Evolutionary conservation across 1,140 invertebrate species (phyloP), one percentile per base, ranked within the genome.

Genomic region (Himalopsyche phryganea): DNA sequence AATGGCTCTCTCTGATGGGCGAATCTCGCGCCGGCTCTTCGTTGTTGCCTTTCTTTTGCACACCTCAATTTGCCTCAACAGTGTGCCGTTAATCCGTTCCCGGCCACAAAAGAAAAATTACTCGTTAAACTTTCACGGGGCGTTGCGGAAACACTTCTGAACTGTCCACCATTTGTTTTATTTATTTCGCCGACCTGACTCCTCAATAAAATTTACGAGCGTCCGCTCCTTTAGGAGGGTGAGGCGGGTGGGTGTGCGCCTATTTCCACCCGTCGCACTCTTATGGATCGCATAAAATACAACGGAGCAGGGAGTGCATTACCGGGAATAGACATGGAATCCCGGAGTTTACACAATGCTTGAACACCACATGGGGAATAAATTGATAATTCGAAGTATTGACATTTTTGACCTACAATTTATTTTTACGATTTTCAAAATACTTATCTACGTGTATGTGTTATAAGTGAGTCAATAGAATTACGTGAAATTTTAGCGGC

Each of bases 131-230:
- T 60, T 60, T 49, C 44, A 41, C 45, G 38, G 58, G 50, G 42
- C 49, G 50, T 35, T 44, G 50, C 6, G 38, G 33, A 11, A 23
- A 7, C 28, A 44, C 42, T 50, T 47, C 50, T 50, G 20, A 54
- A 54, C 58, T 48, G 45, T 54, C 50, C 50, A 20, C 32, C 58
- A 41, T 60, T 60, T 60, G 58, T 54, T 60, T 60, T 60, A 49
- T 60, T 60, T 60, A 60, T 60, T 60, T 60, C 38, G 51, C 58
- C 46, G 50, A 53, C 40, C 50, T 52, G 50, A 60, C 45, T 60
- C 50, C 23, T 59, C 58, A 60, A 60, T 60, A 60, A 60, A 60
- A 60, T 60, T 60, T 60, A 60, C 58, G 58, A 60, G 5, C 50
- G 32, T 41, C 42, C 57, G 36, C 42, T 52, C 41, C 55, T 45